These are phyloP conservation scores for Drosophila saltans DNA, from an alignment of 1,140 invertebrate species.

Conservation along the genomic window DNA sequence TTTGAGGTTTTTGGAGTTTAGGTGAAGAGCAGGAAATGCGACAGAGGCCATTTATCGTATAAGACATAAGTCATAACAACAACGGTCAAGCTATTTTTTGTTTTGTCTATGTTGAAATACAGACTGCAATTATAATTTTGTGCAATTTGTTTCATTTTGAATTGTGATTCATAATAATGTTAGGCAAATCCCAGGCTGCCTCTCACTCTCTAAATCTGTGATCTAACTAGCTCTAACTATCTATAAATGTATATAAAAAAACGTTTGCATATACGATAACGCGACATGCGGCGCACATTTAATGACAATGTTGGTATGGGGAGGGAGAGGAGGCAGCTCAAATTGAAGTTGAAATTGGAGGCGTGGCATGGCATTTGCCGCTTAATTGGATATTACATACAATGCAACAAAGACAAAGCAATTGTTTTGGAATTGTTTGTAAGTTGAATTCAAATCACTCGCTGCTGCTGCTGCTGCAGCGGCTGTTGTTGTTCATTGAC, in stretches of 20 bases:
- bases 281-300: slow-evolving; percentile 40
- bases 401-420: slow-evolving; percentile 24
- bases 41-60: slow-evolving; percentile 35
- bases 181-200: background rate
- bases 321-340: too few relatives aligned
- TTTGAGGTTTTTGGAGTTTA: slow-evolving; percentile 33
- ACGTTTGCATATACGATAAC: too few relatives aligned
- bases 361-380: slow-evolving; percentile 43
- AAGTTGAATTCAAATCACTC: slow-evolving; percentile 22
- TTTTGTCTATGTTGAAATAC: slow-evolving; percentile 55
- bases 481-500: slow-evolving; percentile 38
- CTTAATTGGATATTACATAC: slow-evolving; percentile 61
- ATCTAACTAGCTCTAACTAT: slow-evolving; percentile 3
- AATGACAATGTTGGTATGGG: slow-evolving; percentile 28
- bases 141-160: slow-evolving; percentile 41
- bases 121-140: slow-evolving; percentile 55
- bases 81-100: slow-evolving; percentile 13
- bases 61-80: slow-evolving; percentile 19
- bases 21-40: slow-evolving; percentile 56
- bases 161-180: slow-evolving; percentile 9
- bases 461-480: too few relatives aligned
- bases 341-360: background rate
- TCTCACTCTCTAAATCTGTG: background rate
- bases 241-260: slow-evolving; percentile 9
- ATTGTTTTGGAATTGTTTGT: slow-evolving; percentile 28